phyloP scores from a whole-genome alignment of 35 echinoderm and acorn worm genomes.

The Diadema setosum region DNA sequence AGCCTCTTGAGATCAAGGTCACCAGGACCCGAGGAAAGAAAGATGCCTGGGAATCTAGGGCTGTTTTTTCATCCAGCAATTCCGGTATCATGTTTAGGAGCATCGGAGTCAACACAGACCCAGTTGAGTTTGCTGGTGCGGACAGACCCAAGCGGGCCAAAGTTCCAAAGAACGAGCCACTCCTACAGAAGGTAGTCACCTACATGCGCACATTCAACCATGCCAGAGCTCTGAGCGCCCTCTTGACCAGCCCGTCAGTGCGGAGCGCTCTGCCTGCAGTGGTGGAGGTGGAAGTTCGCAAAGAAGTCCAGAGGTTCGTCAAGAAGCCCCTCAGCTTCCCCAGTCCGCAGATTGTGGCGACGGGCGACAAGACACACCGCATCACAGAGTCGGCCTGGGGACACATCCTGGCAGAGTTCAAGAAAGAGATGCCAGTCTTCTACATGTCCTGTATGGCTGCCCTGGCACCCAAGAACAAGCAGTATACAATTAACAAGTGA shows the following conservation, averaged over 20 bases:
- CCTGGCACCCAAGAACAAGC: not conserved
- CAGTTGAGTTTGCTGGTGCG: not conserved
- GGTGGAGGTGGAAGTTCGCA: conserved; percentile 2
- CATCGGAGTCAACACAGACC: conserved; percentile 14
- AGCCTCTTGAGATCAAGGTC: not conserved
- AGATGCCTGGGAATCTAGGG: conserved; percentile 8
- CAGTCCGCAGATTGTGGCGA: conserved; percentile 14
- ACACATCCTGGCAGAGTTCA: conserved; percentile 17
- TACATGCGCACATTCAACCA: conserved; percentile 23
- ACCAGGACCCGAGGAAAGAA: not conserved
- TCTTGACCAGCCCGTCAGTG: not conserved
- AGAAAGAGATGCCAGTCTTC: conserved; percentile 18
- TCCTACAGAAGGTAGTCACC: conserved; percentile 5
- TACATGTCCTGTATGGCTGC: conserved; percentile 18
- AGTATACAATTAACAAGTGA: conserved; percentile 5
- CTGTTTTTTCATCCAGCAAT: not conserved
- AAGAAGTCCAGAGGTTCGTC: not conserved
- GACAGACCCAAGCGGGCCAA: not conserved
- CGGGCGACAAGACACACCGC: conserved; percentile 9
- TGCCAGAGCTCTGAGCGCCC: conserved; percentile 2
- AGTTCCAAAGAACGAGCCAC: conserved; percentile 1
- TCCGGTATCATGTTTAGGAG: conserved; percentile 14
- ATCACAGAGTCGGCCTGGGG: conserved; percentile 7
- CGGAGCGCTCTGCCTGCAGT: not conserved
- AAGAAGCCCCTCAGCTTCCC: conserved; percentile 10